Base-by-base conservation (phyloP, 2,113 vertebrate species). In the Chlamydotis undulata region DNA sequence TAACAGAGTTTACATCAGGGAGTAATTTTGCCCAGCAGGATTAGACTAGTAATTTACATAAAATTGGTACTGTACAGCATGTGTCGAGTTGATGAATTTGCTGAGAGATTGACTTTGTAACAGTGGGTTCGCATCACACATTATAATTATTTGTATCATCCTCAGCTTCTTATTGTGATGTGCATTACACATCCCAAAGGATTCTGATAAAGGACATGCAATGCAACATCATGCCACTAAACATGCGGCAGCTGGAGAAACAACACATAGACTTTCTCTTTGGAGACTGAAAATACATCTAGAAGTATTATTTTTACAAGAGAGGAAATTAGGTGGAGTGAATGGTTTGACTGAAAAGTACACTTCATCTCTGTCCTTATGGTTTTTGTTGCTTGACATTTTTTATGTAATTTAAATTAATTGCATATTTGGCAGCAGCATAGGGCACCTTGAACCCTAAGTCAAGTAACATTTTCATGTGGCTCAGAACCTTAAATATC, bases 71-170 rank as follows among this genome's bases (percentile, higher is more conserved):
- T 91, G 94, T 93, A 96, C 68, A 86, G 93, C 90, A 92, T 94
- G 73, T 85, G 77, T 96, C 5, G 50, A 87, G 56, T 56, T 91
- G 80, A 95, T 92, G 90, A 93, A 92, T 96, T 97, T 95, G 87
- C 83, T 70, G 78, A 89, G 92, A 96, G 89, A 89, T 65, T 95
- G 94, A 91, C 95, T 97, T 96, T 88, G 67, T 93, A 97, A 94
- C 90, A 93, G 87, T 83, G 61, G 83, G 49, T 86, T 97, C 4
- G 2, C 83, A 95, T 95, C 87, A 79, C 83, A 93, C 47, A 16
- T 96, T 91, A 84, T 93, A 94, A 95, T 96, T 96, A 96, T 95
- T 96, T 96, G 92, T 96, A 96, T 96, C 94, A 94, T 90, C 82
- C 50, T 91, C 71, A 50, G 77, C 57, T 97, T 87, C 90, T 91